These are phyloP conservation scores for Polypterus senegalus DNA, from an alignment of 2,113 vertebrate genomes.

Conservation along the genomic window DNA sequence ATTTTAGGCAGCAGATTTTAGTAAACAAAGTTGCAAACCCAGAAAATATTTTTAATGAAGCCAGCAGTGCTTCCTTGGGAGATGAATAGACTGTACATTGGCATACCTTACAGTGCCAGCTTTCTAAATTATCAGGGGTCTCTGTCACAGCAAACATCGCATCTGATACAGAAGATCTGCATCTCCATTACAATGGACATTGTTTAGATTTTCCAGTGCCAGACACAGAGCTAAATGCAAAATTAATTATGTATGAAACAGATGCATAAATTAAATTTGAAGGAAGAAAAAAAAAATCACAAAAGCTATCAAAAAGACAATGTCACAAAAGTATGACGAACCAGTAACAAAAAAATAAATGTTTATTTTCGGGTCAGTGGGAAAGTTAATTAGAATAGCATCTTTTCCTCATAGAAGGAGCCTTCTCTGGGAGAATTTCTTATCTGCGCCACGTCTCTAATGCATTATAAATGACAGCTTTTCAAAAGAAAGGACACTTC, in stretches of 20 bases:
- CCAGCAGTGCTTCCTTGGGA: background rate
- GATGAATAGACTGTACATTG: background rate
- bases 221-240: slow-evolving; percentile 53
- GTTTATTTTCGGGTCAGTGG: slow-evolving; percentile 68
- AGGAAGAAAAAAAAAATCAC: slow-evolving; percentile 36
- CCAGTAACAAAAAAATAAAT: slow-evolving; percentile 45
- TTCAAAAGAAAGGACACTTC: slow-evolving; percentile 44
- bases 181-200: slow-evolving; percentile 45
- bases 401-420: slow-evolving; percentile 42
- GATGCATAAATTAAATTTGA: slow-evolving; percentile 47
- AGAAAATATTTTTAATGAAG: background rate
- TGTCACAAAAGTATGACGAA: slow-evolving; percentile 32
- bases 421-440: slow-evolving; percentile 42
- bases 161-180: slow-evolving; percentile 36
- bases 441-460: slow-evolving; percentile 37
- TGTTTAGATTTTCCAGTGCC: slow-evolving; percentile 51
- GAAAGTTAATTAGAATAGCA: slow-evolving; percentile 75
- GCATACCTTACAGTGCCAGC: background rate
- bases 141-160: slow-evolving; percentile 1
- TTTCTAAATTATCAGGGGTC: slow-evolving; percentile 12
- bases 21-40: no score
- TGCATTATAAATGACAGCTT: slow-evolving; percentile 59
- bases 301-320: slow-evolving; percentile 48
- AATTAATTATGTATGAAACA: slow-evolving; percentile 69
- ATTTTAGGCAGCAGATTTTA: no score